These are phyloP conservation scores for Anolis sagrei DNA, from an alignment of 2,113 vertebrate species.

Conservation along the genomic window DNA sequence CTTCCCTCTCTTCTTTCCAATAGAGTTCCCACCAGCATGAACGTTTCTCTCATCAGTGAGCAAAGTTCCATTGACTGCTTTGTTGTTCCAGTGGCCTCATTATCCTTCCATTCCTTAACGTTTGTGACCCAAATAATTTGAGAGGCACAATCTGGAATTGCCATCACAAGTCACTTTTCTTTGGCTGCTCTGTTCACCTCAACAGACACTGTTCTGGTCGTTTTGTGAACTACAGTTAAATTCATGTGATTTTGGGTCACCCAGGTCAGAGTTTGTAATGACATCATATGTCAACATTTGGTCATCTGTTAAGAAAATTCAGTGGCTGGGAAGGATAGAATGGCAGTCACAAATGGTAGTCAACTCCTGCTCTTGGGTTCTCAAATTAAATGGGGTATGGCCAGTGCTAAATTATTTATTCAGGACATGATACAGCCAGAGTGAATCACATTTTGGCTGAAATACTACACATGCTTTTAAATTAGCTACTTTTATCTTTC, in stretches of 20 bases:
- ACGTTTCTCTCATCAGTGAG: neutral
- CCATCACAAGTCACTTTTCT: neutral
- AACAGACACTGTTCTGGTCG: neutral
- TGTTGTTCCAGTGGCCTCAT: neutral
- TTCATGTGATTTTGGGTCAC: neutral
- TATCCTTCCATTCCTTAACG: neutral
- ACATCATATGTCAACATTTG: neutral
- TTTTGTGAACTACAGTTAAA: neutral
- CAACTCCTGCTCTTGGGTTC: neutral
- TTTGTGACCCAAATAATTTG: slow-evolving; percentile 4
- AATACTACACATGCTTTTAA: neutral
- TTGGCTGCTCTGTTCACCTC: neutral
- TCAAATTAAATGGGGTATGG: neutral
- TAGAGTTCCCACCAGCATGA: neutral
- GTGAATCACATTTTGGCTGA: neutral
- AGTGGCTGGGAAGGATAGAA: neutral
- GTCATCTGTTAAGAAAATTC: neutral
- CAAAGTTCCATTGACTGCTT: neutral
- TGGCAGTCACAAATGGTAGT: neutral
- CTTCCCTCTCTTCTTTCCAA: neutral
- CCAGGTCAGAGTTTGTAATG: neutral
- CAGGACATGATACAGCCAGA: neutral
- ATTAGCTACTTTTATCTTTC: neutral
- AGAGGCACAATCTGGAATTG: neutral
- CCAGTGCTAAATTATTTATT: neutral